Evolutionary conservation across 2,113 vertebrate genomes (phyloP), one percentile per base, ranked within the genome.

Genomic region (Elephantulus edwardii): DNA sequence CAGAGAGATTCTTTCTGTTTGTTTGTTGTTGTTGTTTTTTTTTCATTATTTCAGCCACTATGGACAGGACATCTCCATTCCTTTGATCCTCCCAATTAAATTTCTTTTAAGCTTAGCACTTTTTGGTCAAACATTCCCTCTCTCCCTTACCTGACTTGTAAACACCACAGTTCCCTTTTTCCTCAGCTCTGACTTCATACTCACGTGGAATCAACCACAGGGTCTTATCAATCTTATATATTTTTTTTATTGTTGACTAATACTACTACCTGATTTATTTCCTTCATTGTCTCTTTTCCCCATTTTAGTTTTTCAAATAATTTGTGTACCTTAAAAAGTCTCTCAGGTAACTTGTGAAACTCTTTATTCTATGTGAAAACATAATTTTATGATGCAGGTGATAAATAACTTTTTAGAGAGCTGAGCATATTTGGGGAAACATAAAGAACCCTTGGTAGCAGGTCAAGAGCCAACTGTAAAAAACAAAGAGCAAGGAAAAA

Each of bases 371-470:
- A 20, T 35, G 35, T 30, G 44, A 82, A 78, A 68, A 5, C 17
- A 4, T 24, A 22, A 5, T 76, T 30, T 38, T 66, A 54, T 6
- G 56, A 46, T 16, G 22, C 19, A 19, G 2, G 22, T 48, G 76
- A 19, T 64, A n/a, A 52, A 19, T 9, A 8, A 40, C 44, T 58
- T 83, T 54, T 70, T 4, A n/a, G 56, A 10, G 12, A n/a, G 16
- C 28, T 30, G n/a, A 33, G 42, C 54, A 12, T 16, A 42, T 46
- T 48, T 74, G 44, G 28, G 8, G 71, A 74, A 48, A 74, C 20
- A 22, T 22, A 68, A 9, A 50, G 3, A 11, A 28, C 8, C 0
- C 0, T 4, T 4, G 44, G 16, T 14, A 7, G 2, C 30, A 50
- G 22, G 30, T n/a, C 33, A 60, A 44, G 54, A 33, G 5, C 14